Base-by-base conservation (phyloP, 2,888 invertebrate genomes). In the Ophion ellenae region DNA sequence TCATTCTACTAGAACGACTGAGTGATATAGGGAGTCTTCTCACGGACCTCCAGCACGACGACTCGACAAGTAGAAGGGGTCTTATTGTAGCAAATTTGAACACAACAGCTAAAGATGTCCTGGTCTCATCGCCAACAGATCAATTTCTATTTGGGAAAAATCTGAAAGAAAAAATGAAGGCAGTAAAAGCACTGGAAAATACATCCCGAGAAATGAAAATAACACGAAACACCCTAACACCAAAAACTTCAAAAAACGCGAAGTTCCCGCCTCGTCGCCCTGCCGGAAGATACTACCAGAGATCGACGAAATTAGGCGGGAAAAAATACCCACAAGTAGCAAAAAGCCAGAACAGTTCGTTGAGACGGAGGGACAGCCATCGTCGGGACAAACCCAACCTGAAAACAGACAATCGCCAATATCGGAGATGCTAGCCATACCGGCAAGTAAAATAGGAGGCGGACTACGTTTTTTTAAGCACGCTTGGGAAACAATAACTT, bases 11-110 rank as follows among this genome's bases (percentile, higher is more conserved):
- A 20, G 85, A 81, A 45, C 76, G 28, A 32, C 32, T 87, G 28
- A 69, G 86, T 14, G 83, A 81, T 40, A n/a, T 47, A 11, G 67
- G 75, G 14, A 88, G 85, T 53, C 59, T 88, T 11, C 64, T 87
- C 10, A 80, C 66, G 7, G 87, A 87, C 53, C n/a, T 87, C 0
- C 86, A 87, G 63, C 83, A 81, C 45, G 83, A 86, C 5, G 86
- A 87, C 36, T 86, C 87, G 11, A 17, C 71, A 2, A 87, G 85
- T 10, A 24, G 86, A 36, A 66, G 83, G 45, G 86, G 76, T 73
- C 57, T 87, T 0, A 53, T 87, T 24, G 64, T 86, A 11, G 24
- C 83, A 20, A 87, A 86, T 57, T 57, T 82, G 2, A 83, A 86
- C 70, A 53, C 53, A 4, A 53, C 66, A 14, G 32, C 81, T 45